Percentiles rank a stretch among this genome's conserved stretches.
Evolutionary conservation across 2,797 vertebrate genomes (phyloP).

Genomic region (Halcyon smyrnensis): DNA sequence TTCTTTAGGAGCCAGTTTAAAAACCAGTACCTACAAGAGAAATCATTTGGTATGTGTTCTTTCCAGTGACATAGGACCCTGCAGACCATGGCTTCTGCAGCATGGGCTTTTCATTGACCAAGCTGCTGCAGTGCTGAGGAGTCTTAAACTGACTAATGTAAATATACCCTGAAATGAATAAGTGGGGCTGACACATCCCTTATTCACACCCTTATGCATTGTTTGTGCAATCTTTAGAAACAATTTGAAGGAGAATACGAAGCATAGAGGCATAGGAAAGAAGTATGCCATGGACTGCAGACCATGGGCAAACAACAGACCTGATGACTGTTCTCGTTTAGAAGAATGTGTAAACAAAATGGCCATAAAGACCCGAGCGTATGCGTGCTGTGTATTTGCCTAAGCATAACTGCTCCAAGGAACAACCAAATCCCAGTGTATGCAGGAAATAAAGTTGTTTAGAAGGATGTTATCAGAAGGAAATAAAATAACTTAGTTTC

Average conservation of each 20-base stretch:
- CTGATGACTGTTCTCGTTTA: background rate
- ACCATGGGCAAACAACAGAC: background rate
- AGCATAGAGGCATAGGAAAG: background rate
- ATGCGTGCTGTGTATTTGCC: accelerated
- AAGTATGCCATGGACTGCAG: background rate
- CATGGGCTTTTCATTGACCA: background rate
- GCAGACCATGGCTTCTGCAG: background rate
- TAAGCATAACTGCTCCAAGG: background rate
- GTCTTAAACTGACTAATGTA: background rate
- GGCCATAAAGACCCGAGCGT: background rate
- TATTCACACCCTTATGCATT: background rate
- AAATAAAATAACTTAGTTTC: background rate
- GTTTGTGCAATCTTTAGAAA: background rate
- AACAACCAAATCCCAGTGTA: background rate
- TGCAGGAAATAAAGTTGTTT: background rate
- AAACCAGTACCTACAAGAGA: background rate
- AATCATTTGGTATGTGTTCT: background rate
- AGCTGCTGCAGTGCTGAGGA: background rate
- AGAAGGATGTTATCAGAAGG: background rate
- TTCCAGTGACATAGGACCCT: background rate
- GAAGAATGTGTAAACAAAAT: background rate
- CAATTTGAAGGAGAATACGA: accelerated
- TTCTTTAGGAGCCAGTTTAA: background rate
- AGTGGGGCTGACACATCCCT: background rate
- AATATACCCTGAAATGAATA: background rate